A percentile compares a stretch with the other conserved stretches of the same genome.
Evolutionary conservation across 2,888 invertebrate genomes (phyloP).

Genomic region (Aromia moschata): DNA sequence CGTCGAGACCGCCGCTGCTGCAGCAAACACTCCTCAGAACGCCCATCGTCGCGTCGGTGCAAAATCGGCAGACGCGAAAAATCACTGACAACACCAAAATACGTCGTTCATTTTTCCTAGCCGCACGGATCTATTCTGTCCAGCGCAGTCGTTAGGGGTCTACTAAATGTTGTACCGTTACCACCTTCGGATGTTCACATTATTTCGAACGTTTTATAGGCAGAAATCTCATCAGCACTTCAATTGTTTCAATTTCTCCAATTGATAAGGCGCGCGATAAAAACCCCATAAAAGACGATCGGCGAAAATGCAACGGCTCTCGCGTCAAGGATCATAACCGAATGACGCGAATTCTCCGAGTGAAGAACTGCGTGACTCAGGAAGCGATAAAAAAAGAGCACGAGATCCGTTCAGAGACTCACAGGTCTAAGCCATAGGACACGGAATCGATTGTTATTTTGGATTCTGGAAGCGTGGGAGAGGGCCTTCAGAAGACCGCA

Average conservation of each 20-base stretch:
- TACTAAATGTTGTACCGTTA: neutral
- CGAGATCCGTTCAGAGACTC: no score
- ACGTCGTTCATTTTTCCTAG: neutral
- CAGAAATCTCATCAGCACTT: conserved; percentile 17
- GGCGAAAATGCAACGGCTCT: neutral
- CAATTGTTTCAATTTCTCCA: conserved; percentile 20
- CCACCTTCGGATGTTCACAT: no score
- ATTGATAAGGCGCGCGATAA: conserved; percentile 18
- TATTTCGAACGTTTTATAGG: conserved; percentile 19
- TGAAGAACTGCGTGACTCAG: neutral
- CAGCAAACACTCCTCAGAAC: neutral
- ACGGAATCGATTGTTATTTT: no score
- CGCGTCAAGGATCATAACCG: neutral
- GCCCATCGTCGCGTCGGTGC: neutral
- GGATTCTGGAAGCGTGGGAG: no score
- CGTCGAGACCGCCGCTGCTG: neutral
- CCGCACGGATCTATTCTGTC: neutral
- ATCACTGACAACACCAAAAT: no score
- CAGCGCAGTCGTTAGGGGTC: neutral
- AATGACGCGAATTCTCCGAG: neutral
- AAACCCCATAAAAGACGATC: neutral
- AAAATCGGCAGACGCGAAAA: no score
- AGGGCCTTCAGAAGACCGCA: no score
- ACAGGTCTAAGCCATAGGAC: no score
- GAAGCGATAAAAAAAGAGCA: neutral